Conservation (phyloP, 2,888 invertebrate species). For the Graphium colonna region DNA sequence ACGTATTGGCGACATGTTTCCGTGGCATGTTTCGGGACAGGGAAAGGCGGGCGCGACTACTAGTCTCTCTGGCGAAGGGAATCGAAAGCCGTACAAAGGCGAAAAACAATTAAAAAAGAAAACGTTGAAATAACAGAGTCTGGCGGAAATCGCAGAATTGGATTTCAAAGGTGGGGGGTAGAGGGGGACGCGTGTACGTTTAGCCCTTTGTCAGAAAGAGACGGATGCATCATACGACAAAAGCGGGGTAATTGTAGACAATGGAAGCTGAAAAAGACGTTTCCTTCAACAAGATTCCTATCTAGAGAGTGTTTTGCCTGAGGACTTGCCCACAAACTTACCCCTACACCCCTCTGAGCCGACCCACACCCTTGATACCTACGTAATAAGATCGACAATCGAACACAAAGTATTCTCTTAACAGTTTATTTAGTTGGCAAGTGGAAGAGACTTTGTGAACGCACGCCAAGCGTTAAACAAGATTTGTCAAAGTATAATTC, state of each 20-base stretch:
- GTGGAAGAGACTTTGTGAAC: constrained; percentile 66
- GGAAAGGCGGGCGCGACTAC: no score
- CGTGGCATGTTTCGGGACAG: no score
- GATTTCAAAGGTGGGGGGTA: constrained; percentile 48
- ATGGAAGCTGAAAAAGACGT: constrained; percentile 77
- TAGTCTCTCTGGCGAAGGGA: not conserved
- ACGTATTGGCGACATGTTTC: no score
- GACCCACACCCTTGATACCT: not conserved
- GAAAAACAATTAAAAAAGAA: constrained; percentile 43
- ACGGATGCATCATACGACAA: constrained; percentile 52
- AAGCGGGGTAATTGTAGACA: constrained; percentile 78
- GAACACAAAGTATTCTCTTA: not conserved
- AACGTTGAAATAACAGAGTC: constrained; percentile 42
- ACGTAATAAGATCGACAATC: constrained; percentile 28
- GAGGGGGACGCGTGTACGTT: constrained; percentile 41
- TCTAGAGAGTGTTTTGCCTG: constrained; percentile 69
- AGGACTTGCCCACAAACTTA: constrained; percentile 46
- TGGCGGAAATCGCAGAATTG: constrained; percentile 67
- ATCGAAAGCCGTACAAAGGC: constrained; percentile 14
- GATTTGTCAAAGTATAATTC: constrained; percentile 72
- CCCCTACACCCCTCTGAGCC: not conserved
- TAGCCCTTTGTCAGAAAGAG: constrained; percentile 37
- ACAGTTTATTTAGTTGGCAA: constrained; percentile 36
- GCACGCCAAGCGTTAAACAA: constrained; percentile 71
- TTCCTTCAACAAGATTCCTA: constrained; percentile 77